Percentiles rank a stretch among this genome's conserved stretches.
These are phyloP conservation scores for Pampusana beccarii DNA, from an alignment of 2,113 vertebrate species.

Conservation along the genomic window DNA sequence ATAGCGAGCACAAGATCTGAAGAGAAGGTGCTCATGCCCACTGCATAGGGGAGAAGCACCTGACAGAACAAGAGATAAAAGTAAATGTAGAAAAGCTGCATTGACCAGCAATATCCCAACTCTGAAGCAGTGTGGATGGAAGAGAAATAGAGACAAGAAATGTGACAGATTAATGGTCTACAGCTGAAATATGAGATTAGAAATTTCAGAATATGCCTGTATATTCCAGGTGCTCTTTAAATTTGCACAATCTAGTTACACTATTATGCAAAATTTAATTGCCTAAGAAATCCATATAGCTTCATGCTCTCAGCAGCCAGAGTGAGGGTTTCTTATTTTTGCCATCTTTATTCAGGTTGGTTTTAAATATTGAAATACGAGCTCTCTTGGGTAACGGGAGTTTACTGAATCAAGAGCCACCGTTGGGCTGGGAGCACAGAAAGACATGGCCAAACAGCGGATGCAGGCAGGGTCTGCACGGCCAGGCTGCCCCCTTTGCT, in stretches of 20 bases:
- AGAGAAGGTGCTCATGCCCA: neutral
- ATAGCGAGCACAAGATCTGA: neutral
- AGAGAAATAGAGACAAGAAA: slow-evolving; percentile 14
- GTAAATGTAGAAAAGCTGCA: fast-evolving
- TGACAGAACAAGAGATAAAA: neutral
- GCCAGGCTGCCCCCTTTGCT: neutral
- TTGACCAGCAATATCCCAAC: neutral
- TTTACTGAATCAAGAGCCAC: neutral
- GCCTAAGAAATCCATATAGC: slow-evolving; percentile 31
- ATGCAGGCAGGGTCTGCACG: neutral
- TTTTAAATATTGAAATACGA: slow-evolving; percentile 7
- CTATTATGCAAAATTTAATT: slow-evolving; percentile 56
- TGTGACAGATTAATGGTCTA: slow-evolving; percentile 33
- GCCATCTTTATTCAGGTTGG: neutral
- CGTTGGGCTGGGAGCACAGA: neutral
- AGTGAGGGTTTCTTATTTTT: neutral
- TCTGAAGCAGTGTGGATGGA: neutral
- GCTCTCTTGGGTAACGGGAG: neutral
- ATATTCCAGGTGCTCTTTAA: slow-evolving; percentile 50
- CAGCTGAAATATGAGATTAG: slow-evolving; percentile 46
- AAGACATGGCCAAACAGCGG: neutral
- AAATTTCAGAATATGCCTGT: slow-evolving; percentile 34
- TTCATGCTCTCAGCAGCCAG: neutral
- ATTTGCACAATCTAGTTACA: slow-evolving; percentile 13
- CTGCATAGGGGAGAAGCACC: neutral